Evolutionary conservation across 2,797 vertebrate species (phyloP), one percentile per base, ranked within the genome.

Genomic region (Acestrorhynchus altus): DNA sequence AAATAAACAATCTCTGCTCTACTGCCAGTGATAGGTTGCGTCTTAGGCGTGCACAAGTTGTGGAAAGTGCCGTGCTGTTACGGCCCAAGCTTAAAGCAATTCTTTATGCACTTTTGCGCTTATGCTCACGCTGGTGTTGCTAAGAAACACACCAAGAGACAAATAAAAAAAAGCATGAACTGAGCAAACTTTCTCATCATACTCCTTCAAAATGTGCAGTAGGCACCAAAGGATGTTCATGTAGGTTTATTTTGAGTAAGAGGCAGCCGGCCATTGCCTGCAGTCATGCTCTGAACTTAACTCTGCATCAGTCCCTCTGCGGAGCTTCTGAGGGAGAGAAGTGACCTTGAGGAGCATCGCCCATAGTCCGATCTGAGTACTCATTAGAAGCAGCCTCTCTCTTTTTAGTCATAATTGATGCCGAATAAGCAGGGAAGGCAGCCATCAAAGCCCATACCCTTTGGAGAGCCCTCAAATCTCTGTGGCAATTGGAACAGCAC

Each of bases 321-420:
- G 49, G 49, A 22, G 56, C 70, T 60, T 71, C 71, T 59, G n/a
- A 74, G 49, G 60, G 60, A 82, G 52, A 18, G 49, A 44, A 35
- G 57, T 70, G 80, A 74, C 80, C 76, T 81, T 66, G 71, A 40
- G 59, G n/a, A 78, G 42, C 31, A 59, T 44, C 42, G 39, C 59
- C 42, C 16, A 20, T 54, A 57, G 80, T 35, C 70, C 35, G 54
- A 70, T 57, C 31, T 40, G 56, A 69, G 59, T 47, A 44, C 65
- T 74, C 57, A 78, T 81, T 78, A 78, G 52, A 35, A 18, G 49
- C 68, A 46, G 63, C 61, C 59, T 77, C 68, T 54, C 54, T 15
- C 22, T 67, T 69, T 44, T 31, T 56, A 35, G 22, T 73, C 49
- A 73, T 81, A 54, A 78, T 16, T 63, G 70, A 57, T 74, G 49